Percentiles rank a stretch among this genome's conserved stretches.
Conservation (phyloP, 2,888 invertebrate species). For the Torymus texanus region DNA sequence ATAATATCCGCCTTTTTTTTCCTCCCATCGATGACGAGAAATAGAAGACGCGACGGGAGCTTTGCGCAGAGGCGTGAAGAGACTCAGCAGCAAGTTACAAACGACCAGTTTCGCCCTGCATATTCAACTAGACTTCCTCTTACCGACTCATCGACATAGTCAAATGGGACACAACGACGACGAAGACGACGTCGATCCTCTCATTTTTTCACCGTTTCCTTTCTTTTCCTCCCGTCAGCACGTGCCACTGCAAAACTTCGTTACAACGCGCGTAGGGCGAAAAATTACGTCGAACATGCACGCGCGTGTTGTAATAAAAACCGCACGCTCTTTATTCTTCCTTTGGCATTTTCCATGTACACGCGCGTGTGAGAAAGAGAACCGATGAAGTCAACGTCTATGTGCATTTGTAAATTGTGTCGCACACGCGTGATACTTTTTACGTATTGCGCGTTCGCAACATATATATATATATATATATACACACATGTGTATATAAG, state of each 20-base stretch:
- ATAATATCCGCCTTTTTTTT: conserved; percentile 1
- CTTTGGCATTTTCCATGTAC: no score
- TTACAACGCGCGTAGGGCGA: no score
- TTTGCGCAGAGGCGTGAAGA: not conserved
- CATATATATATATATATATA: not conserved
- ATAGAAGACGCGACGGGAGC: not conserved
- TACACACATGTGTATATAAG: not conserved
- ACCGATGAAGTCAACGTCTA: not conserved
- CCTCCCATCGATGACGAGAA: not conserved
- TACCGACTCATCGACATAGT: not conserved
- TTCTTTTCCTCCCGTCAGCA: not conserved
- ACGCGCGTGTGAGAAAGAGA: no score
- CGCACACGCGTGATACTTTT: conserved; percentile 38
- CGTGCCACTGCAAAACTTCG: no score
- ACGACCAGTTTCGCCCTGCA: conserved; percentile 53
- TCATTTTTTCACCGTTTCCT: not conserved
- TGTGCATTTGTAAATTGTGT: conserved; percentile 37
- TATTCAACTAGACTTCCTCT: conserved; percentile 49
- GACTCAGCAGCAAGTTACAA: conserved; percentile 50
- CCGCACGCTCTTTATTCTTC: no score
- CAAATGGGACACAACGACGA: not conserved
- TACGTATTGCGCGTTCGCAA: conserved; percentile 9
- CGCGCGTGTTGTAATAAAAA: no score
- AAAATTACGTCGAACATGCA: no score
- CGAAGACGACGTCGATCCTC: not conserved